These are phyloP conservation scores for Rhopalosiphum nymphaeae DNA, from an alignment of 2,888 invertebrate species.

Conservation along the genomic window DNA sequence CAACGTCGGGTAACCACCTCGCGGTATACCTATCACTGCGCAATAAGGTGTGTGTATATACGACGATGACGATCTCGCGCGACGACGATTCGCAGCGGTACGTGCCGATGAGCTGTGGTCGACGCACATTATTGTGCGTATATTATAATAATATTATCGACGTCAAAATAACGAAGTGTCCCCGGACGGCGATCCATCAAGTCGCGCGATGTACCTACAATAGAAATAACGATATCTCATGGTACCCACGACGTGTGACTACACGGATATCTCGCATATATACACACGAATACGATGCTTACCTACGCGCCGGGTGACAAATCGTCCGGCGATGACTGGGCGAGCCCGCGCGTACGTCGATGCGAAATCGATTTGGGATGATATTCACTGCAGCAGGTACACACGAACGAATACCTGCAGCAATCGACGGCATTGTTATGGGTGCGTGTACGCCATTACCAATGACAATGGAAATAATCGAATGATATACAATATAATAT, in stretches of 20 bases:
- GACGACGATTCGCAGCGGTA: neutral
- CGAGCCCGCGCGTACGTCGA: neutral
- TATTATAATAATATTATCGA: neutral
- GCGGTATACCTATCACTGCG: no score
- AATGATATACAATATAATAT: neutral
- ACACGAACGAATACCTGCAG: neutral
- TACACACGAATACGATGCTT: neutral
- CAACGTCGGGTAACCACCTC: no score
- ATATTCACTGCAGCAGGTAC: neutral
- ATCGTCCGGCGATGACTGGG: conserved; percentile 58
- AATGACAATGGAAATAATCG: neutral
- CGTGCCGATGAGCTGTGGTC: neutral
- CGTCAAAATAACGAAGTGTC: conserved; percentile 5
- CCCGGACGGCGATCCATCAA: conserved; percentile 50
- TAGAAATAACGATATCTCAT: neutral
- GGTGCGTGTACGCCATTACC: neutral
- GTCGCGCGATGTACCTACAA: neutral
- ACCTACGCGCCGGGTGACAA: conserved; percentile 44
- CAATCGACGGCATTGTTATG: neutral
- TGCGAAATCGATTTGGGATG: neutral
- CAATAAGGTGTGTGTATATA: no score
- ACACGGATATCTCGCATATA: neutral
- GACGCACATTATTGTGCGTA: neutral
- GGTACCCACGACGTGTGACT: neutral
- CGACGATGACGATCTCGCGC: neutral